Evolutionary conservation across 2,888 invertebrate genomes (phyloP), one percentile per base, ranked within the genome.

Genomic region (Rugalucina vietnamica): DNA sequence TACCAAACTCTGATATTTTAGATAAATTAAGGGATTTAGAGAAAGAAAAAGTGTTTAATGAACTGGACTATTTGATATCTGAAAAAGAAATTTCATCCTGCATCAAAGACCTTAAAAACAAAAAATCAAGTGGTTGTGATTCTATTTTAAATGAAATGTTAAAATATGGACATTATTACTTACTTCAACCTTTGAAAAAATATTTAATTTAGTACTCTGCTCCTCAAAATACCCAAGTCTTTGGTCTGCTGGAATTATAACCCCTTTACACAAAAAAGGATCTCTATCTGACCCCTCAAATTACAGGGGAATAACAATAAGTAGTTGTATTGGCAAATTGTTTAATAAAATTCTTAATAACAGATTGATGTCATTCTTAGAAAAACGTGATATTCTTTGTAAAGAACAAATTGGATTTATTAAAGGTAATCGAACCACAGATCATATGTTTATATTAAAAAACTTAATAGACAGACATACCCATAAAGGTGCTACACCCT

Each of bases 231-330:
- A 57, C n/a, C 75, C 75, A 54, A 36, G 36, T n/a, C 14, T 5
- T 10, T 75, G 75, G 75, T 24, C 27, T 8, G 34, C 34, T 24
- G 75, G 75, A 36, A 34, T 36, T n/a, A 54, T 75, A 29, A n/a
- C 37, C n/a, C 75, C 57, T 75, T 36, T 54, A 12, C 57, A 57
- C 27, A 57, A 75, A 57, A 24, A 24, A n/a, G n/a, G 57, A 8
- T 32, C 21, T 5, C 36, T 34, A n/a, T 12, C 18, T 57, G 75
- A 75, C 14, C 57, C 75, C 18, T 54, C 36, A n/a, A 75, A 75
- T 57, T 75, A 57, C 34, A 75, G 57, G 36, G 75, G 75, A 29
- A 75, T 75, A 12, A 54, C 75, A n/a, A 75, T 75, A 5, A 57
- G n/a, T 27, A 75, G 75, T 57, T 75, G 75, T 24, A 27, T 57